These are phyloP conservation scores for Botia almorhae DNA, from an alignment of 2,797 vertebrate genomes.

Conservation along the genomic window DNA sequence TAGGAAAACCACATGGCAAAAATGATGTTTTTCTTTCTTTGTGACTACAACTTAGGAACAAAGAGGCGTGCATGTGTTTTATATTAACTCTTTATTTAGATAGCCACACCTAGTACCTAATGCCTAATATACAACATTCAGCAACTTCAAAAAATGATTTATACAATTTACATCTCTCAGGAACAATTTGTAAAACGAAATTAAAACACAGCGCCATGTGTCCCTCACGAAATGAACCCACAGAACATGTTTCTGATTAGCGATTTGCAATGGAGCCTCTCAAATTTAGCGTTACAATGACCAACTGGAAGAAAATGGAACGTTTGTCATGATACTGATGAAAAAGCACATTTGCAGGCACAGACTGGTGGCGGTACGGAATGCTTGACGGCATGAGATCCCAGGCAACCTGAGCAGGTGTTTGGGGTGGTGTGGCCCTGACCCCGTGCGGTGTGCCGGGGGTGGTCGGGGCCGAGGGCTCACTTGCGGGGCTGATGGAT, in stretches of 20 bases:
- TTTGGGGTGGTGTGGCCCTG: conserved; percentile 56
- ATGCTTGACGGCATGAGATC: conserved; percentile 61
- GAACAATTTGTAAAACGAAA: conserved; percentile 64
- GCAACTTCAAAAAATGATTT: conserved; percentile 64
- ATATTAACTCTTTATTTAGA: conserved; percentile 79
- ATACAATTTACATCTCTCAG: conserved; percentile 76
- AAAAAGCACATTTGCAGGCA: conserved; percentile 51
- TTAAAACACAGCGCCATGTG: conserved; percentile 53
- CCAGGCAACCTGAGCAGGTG: conserved; percentile 60
- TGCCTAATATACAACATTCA: conserved; percentile 69
- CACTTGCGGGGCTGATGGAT: conserved; percentile 99
- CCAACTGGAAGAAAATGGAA: conserved; percentile 14
- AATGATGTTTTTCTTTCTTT: neutral
- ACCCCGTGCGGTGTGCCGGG: neutral
- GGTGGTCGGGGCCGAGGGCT: conserved; percentile 61
- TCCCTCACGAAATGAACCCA: conserved; percentile 66
- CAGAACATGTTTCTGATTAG: conserved; percentile 63
- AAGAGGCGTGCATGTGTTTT: conserved; percentile 41
- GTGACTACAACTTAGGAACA: neutral
- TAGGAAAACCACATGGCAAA: neutral
- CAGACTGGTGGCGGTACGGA: conserved; percentile 48
- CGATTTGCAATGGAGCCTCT: conserved; percentile 65
- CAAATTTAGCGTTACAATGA: conserved; percentile 71
- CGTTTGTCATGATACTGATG: conserved; percentile 36
- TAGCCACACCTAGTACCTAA: conserved; percentile 75